Evolutionary conservation across 2,113 vertebrate genomes (phyloP).

Genomic region (Brevimyrus niger): DNA sequence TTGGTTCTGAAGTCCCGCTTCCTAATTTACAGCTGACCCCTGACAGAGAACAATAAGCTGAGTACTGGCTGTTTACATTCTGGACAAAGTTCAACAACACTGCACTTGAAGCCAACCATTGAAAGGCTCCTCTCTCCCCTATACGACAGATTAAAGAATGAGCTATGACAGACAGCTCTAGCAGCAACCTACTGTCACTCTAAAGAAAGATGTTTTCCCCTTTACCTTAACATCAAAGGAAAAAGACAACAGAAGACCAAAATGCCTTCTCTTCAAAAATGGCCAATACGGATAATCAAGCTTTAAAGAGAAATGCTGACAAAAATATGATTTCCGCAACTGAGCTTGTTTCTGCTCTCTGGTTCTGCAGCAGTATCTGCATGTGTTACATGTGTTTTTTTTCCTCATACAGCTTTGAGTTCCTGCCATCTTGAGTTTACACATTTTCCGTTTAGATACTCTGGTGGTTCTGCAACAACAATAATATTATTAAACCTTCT

Average conservation of each 20-base stretch:
- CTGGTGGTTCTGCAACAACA: not conserved
- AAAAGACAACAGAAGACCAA: not conserved
- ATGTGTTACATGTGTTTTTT: not conserved
- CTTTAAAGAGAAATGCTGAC: not conserved
- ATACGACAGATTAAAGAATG: slow-evolving; percentile 2
- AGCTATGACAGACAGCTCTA: not conserved
- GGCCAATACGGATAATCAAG: not conserved
- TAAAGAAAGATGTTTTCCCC: not conserved
- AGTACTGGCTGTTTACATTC: not conserved
- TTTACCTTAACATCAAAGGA: slow-evolving; percentile 6
- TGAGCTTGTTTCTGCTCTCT: not conserved
- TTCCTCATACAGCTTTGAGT: not conserved
- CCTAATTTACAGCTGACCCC: slow-evolving; percentile 22
- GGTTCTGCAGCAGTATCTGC: not conserved
- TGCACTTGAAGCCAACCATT: slow-evolving; percentile 2
- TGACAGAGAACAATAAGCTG: not conserved
- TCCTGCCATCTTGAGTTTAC: not conserved
- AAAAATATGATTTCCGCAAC: not conserved
- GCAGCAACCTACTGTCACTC: not conserved
- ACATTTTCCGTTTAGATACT: not conserved
- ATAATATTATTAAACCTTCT: not conserved
- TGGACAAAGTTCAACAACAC: slow-evolving; percentile 9
- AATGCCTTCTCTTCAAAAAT: not conserved
- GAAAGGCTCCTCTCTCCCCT: not conserved
- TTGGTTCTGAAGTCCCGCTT: slow-evolving; percentile 7